Conservation (phyloP, 2,113 vertebrate species). For the Cervus canadensis region DNA sequence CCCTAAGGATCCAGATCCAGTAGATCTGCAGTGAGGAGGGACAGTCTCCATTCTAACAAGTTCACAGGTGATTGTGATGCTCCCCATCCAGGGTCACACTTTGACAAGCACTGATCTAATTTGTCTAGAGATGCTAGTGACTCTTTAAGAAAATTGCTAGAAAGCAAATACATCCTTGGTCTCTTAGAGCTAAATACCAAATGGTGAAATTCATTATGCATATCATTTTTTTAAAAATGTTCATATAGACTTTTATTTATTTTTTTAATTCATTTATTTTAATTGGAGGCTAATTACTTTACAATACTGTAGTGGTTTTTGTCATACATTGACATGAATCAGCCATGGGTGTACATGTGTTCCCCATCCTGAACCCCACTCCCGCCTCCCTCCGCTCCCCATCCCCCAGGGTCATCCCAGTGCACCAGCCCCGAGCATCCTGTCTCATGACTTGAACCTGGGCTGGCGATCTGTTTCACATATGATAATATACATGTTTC, state of each 20-base stretch:
- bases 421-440: not conserved
- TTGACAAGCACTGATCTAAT: not conserved
- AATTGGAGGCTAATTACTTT: not conserved
- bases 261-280: not conserved
- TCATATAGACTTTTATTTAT: not conserved
- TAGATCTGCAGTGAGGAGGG: not conserved
- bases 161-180: conserved; percentile 50
- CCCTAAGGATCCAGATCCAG: not conserved
- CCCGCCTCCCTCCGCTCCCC: not conserved
- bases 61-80: not conserved
- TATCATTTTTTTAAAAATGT: not conserved
- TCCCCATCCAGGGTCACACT: not conserved
- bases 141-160: not conserved
- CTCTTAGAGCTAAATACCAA: conserved; percentile 52
- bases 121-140: not conserved
- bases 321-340: not conserved
- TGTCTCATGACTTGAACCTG: not conserved
- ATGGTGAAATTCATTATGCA: conserved; percentile 68
- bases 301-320: not conserved
- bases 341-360: not conserved
- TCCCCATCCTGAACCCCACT: not conserved
- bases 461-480: not conserved
- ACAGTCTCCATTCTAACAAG: not conserved
- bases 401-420: not conserved
- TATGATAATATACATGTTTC: not conserved